Evolutionary conservation across 2,113 vertebrate species (phyloP).

Genomic region (Oceanodroma tethys): DNA sequence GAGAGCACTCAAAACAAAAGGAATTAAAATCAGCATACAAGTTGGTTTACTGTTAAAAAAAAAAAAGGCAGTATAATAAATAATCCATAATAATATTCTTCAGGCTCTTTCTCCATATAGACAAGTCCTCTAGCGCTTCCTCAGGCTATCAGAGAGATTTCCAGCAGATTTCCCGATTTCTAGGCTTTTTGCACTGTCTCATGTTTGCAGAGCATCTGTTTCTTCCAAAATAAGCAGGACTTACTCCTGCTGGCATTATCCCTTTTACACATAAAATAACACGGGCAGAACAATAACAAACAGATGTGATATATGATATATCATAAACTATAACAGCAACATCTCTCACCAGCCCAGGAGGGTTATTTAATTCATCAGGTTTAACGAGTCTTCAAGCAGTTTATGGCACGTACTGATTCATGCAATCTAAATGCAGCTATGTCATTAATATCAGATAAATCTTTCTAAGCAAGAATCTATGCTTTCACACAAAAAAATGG

Average conservation of each 20-base stretch:
- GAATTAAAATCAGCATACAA: background rate
- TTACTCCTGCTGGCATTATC: background rate
- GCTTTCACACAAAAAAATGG: background rate
- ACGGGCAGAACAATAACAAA: conserved; percentile 11
- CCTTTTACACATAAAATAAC: background rate
- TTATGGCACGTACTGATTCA: conserved; percentile 38
- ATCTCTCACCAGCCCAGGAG: conserved; percentile 31
- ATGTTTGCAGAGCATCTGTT: background rate
- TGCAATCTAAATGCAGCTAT: conserved; percentile 30
- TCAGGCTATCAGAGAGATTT: background rate
- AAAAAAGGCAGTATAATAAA: background rate
- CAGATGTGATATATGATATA: conserved; percentile 14
- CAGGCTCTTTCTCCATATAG: background rate
- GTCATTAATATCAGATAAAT: conserved; percentile 43
- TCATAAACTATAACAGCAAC: conserved; percentile 17
- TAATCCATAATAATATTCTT: background rate
- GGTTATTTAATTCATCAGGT: conserved; percentile 58
- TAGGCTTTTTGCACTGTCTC: background rate
- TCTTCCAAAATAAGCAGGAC: background rate
- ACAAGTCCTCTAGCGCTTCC: background rate
- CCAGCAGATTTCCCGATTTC: background rate
- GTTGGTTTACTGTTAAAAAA: background rate
- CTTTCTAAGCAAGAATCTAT: background rate
- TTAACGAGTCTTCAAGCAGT: conserved; percentile 48
- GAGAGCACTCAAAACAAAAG: background rate